Conservation (phyloP, 1,140 invertebrate genomes). For the Drosophila subobscura region DNA sequence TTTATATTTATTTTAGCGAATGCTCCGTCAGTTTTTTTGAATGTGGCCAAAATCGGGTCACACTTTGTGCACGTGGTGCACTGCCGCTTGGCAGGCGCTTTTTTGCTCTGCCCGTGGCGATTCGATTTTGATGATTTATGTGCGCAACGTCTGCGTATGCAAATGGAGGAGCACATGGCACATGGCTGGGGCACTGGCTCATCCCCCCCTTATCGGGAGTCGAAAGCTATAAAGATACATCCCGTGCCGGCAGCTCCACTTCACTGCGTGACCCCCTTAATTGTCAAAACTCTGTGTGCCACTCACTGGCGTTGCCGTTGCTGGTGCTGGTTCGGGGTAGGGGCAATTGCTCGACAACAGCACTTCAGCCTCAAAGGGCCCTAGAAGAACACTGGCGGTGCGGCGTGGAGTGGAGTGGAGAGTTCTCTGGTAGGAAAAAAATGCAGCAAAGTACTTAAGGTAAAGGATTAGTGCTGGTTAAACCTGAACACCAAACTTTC, state of each 20-base stretch:
- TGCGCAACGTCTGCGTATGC: slow-evolving; percentile 46
- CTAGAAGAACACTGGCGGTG: slow-evolving; percentile 20
- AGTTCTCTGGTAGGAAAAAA: slow-evolving; percentile 18
- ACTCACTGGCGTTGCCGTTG: slow-evolving; percentile 10
- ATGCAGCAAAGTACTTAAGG: slow-evolving; percentile 56
- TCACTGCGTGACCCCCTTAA: slow-evolving; percentile 14
- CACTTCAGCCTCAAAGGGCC: slow-evolving; percentile 29
- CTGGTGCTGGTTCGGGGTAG: too few species aligned
- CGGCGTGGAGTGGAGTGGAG: not conserved
- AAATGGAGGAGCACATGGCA: slow-evolving; percentile 24
- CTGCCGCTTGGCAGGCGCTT: slow-evolving; percentile 31
- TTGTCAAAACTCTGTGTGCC: slow-evolving; percentile 36
- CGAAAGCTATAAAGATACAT: slow-evolving; percentile 18
- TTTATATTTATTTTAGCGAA: slow-evolving; percentile 43
- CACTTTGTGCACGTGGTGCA: slow-evolving; percentile 58
- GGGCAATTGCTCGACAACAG: slow-evolving; percentile 3
- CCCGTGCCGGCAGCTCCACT: slow-evolving; percentile 9
- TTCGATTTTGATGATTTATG: slow-evolving; percentile 64
- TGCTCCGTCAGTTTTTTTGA: slow-evolving; percentile 5
- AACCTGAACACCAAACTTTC: slow-evolving; percentile 56
- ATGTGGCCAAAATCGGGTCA: slow-evolving; percentile 59
- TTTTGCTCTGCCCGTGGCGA: slow-evolving; percentile 26
- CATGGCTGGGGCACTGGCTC: not conserved
- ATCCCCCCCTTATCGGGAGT: slow-evolving; percentile 1
- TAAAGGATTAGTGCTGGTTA: slow-evolving; percentile 62